Evolutionary conservation across 1,140 invertebrate genomes (phyloP).

Genomic region (Drosophila grimshawi): DNA sequence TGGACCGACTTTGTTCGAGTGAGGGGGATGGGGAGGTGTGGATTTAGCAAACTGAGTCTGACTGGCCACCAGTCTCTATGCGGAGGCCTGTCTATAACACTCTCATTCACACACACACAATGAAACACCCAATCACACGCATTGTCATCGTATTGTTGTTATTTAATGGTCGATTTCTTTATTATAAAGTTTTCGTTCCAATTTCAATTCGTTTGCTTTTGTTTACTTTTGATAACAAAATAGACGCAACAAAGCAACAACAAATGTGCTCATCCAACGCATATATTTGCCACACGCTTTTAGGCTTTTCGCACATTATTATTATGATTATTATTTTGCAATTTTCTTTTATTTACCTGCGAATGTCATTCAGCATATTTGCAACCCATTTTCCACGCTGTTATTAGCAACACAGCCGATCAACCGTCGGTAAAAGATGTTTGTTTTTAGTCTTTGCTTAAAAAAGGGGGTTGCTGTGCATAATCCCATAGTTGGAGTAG

Average conservation of each 20-base stretch:
- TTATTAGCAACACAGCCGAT: slow-evolving; percentile 31
- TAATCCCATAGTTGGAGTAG: neutral
- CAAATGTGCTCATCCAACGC: neutral
- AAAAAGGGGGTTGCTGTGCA: slow-evolving; percentile 6
- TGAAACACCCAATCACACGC: neutral
- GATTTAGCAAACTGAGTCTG: slow-evolving; percentile 1
- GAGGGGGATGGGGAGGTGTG: neutral
- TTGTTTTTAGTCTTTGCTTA: slow-evolving; percentile 29
- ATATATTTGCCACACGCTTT: slow-evolving; percentile 21
- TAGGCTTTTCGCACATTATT: slow-evolving; percentile 60
- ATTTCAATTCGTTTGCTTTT: slow-evolving; percentile 22
- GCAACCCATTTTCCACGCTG: slow-evolving; percentile 75
- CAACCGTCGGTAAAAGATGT: slow-evolving; percentile 12
- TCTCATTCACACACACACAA: slow-evolving; percentile 6
- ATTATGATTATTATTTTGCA: slow-evolving; percentile 70
- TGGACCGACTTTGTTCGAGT: neutral
- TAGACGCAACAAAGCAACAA: slow-evolving; percentile 3
- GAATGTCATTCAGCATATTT: slow-evolving; percentile 48
- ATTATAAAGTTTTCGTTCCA: slow-evolving; percentile 32
- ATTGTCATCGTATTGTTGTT: slow-evolving; percentile 10
- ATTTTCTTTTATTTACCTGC: slow-evolving; percentile 48
- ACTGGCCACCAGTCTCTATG: neutral
- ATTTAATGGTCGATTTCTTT: slow-evolving; percentile 27
- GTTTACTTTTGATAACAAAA: slow-evolving; percentile 45
- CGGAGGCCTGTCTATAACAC: slow-evolving; percentile 18